Evolutionary conservation across 2,113 vertebrate species (phyloP).

Genomic region (Strix aluco): DNA sequence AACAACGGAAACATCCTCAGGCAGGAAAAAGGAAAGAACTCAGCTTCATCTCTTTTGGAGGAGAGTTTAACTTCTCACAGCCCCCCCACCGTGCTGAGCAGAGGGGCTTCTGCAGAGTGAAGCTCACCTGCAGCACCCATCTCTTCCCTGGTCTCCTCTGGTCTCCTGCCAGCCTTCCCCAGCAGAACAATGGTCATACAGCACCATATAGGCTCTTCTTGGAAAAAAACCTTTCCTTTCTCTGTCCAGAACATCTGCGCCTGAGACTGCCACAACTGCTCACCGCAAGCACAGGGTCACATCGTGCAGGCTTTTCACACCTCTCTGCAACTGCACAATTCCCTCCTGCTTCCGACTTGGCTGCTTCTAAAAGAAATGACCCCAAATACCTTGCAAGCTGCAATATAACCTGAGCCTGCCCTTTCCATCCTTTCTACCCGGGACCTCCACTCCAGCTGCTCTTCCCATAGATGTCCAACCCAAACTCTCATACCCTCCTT

Average conservation of each 20-base stretch:
- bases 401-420: not conserved
- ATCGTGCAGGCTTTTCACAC: not conserved
- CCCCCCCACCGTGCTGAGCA: not conserved
- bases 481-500: not conserved
- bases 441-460: not conserved
- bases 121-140: not conserved
- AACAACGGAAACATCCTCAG: not conserved
- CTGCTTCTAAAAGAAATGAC: not conserved
- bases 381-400: not conserved
- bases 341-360: not conserved
- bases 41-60: not conserved
- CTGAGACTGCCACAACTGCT: fast-evolving
- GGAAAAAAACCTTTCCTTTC: not conserved
- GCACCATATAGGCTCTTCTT: not conserved
- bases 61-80: not conserved
- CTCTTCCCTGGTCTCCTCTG: not conserved
- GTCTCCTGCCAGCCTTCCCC: not conserved
- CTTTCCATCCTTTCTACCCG: not conserved
- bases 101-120: not conserved
- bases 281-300: not conserved
- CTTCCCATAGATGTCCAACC: not conserved
- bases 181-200: fast-evolving
- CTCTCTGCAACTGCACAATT: not conserved
- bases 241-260: not conserved
- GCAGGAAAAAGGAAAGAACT: not conserved